Conservation (phyloP, 2,113 vertebrate species). For the Bucco capensis region DNA sequence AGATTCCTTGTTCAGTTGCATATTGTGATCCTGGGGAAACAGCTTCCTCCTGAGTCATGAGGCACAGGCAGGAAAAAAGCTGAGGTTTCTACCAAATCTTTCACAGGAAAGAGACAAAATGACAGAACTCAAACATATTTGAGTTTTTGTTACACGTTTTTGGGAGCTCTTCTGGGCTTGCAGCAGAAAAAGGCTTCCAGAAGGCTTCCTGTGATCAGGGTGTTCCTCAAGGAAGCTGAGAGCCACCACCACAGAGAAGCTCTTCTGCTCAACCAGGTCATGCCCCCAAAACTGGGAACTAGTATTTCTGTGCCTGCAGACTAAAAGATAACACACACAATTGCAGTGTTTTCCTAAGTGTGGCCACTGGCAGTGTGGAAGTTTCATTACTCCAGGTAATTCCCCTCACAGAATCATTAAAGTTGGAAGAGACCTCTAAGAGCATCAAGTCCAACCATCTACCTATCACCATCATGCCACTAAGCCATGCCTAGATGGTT, state of each 20-base stretch:
- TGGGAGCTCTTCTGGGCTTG: fast-evolving
- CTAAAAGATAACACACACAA: too few relatives aligned
- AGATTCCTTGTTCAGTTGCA: background rate
- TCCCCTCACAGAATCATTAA: too few relatives aligned
- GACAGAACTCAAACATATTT: background rate
- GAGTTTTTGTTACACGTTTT: background rate
- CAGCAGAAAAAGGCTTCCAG: background rate
- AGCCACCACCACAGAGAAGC: background rate
- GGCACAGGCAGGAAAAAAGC: background rate
- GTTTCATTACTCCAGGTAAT: too few relatives aligned
- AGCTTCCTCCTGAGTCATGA: background rate
- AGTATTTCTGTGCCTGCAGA: too few relatives aligned
- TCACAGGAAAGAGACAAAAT: background rate
- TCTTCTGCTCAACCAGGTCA: background rate
- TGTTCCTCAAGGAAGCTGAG: fast-evolving
- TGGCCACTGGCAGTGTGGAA: too few relatives aligned
- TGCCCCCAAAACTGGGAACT: background rate
- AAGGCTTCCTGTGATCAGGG: background rate
- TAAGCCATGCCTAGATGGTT: too few relatives aligned
- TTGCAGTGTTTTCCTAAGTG: too few relatives aligned
- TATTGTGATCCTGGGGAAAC: background rate
- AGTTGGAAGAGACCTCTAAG: too few relatives aligned
- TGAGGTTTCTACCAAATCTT: background rate
- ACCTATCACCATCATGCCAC: too few relatives aligned
- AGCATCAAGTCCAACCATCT: too few relatives aligned